Evolutionary conservation across 2,888 invertebrate species (phyloP), one percentile per base, ranked within the genome.

Genomic region (Tuberolachnus salignus): DNA sequence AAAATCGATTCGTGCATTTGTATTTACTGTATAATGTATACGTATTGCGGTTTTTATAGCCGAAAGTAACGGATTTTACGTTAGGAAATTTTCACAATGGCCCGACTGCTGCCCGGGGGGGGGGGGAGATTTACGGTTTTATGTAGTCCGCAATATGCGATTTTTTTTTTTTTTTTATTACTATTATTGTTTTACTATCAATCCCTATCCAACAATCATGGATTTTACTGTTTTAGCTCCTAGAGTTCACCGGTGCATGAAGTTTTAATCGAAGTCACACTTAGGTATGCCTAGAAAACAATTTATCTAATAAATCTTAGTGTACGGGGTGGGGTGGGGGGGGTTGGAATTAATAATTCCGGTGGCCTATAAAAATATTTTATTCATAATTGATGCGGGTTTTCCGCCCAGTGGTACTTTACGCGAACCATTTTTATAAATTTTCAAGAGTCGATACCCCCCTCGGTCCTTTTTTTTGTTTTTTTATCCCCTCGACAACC

Each of bases 171-270:
- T 34, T 34, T 4, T 34, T 34, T 34, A 34, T 34, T 34, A 34
- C 42, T 14, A 53, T 67, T 70, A 55, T 70, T 55, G 44, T 70
- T 70, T 70, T 55, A 44, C 70, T 21, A 19, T 16, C 13, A 16
- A 42, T 44, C 14, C 42, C 2, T 70, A 42, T 70, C 42, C 6
- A 44, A 44, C 6, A 44, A 57, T 42, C 55, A 11, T 21, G 67
- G 34, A n/a, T 44, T 44, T 55, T 44, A 70, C 21, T 55, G 16
- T 70, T 44, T 55, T 34, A 55, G 4, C 14, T 21, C 21, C 21
- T 70, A 6, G 10, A 10, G 21, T 55, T 57, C 2, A 44, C 21
- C 51, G 14, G 42, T 9, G 42, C 42, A 55, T 3, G 16, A 53
- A 19, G 14, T 42, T n/a, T n/a, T 42, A 69, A 69, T 69, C 53